Conservation (phyloP, 2,888 invertebrate genomes). For the Hemistola chrysoprasaria region DNA sequence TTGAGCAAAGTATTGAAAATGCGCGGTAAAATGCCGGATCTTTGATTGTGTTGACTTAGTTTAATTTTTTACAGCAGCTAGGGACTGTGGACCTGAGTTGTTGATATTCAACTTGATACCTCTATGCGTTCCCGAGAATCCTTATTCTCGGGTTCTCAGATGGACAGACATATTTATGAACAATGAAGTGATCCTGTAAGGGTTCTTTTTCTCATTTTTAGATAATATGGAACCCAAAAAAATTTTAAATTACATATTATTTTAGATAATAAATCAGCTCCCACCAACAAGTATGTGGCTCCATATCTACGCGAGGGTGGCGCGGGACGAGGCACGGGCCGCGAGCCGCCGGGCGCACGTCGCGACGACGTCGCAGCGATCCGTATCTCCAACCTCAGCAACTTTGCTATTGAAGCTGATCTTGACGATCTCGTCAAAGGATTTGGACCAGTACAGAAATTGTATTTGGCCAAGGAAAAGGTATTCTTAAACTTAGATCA, state of each 20-base stretch:
- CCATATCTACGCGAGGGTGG: conserved; percentile 95
- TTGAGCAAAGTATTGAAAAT: no score
- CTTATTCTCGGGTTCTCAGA: no score
- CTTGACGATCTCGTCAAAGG: conserved; percentile 97
- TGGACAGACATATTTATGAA: no score
- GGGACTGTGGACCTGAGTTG: no score
- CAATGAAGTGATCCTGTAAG: no score
- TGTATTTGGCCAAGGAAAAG: conserved; percentile 98
- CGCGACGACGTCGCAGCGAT: conserved; percentile 95
- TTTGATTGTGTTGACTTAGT: no score
- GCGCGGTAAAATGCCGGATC: no score
- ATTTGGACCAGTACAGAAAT: conserved; percentile 95
- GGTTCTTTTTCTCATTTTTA: no score
- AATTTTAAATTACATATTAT: not conserved
- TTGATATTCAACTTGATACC: no score
- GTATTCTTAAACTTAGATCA: conserved; percentile 44
- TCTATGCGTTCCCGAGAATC: no score
- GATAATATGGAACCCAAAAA: no score
- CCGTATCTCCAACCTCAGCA: conserved; percentile 97
- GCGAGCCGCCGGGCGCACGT: conserved; percentile 85
- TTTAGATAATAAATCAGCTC: conserved; percentile 67
- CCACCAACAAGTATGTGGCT: conserved; percentile 90
- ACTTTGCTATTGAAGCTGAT: conserved; percentile 97
- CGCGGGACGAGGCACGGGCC: conserved; percentile 85
- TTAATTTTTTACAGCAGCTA: no score